Base-by-base conservation (phyloP, 2,888 invertebrate genomes). In the Tillus elongatus region DNA sequence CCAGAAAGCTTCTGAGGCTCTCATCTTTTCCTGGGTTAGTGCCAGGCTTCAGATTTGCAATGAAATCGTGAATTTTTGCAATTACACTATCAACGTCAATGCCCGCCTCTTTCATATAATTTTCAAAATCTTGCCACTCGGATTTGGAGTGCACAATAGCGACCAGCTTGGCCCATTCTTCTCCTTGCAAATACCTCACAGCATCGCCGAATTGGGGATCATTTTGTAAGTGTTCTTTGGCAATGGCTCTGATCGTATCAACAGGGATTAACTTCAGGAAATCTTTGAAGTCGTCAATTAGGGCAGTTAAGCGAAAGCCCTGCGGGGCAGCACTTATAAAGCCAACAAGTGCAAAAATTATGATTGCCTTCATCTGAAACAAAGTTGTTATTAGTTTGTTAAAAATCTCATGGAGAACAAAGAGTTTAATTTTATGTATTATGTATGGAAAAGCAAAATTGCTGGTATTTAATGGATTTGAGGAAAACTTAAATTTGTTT, bases 111-210 rank as follows among this genome's bases (percentile, higher is more conserved):
- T 15, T 36, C 15, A 54, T 36, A 31, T 45, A 46, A 2, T 39
- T 31, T 19, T 43, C 45, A 26, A 54, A 44, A 13, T 43, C 41
- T 37, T 49, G 39, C 33, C 40, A 45, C 9, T 37, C 40, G 15
- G 40, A 45, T 11, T 49, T 41, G 11, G 30, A 33, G 3, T 16
- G 28, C 13, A 52, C 45, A 6, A 33, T 35, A 11, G 39, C 41
- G n/a, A 51, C 44, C 11, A 54, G 39, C 6, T 33, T 36, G 13
- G 44, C 46, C 50, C 53, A 54, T 41, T 52, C 52, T 2, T 28
- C 15, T 30, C 51, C 46, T 47, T 53, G 49, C 19, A 54, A 35
- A 41, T 54, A 54, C 2, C 13, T 26, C 2, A 54, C 38, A 28
- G 46, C 47, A 28, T 33, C 30, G 24, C 47, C 41, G 13, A 54